A percentile compares a stretch with the other conserved stretches of the same genome.
Conservation (phyloP, 2,113 vertebrate genomes). For the Oxyruncus cristatus region DNA sequence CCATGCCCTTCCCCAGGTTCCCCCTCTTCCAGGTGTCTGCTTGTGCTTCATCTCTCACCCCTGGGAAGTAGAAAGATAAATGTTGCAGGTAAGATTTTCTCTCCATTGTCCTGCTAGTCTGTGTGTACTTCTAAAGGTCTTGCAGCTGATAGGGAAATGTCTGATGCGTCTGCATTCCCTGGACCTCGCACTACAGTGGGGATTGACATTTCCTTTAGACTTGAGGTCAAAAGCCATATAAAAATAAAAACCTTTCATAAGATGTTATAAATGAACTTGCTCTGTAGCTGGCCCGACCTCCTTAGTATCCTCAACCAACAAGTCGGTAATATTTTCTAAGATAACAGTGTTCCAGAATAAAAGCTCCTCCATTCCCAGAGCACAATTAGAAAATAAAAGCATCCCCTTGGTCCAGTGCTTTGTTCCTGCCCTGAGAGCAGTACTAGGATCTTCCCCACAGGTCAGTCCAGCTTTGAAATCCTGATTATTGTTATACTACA, state of each 20-base stretch:
- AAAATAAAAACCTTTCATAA: constrained; percentile 2
- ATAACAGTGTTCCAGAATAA: neutral
- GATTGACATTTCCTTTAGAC: neutral
- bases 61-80: neutral
- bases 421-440: neutral
- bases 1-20: neutral
- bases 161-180: neutral
- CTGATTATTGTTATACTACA: neutral
- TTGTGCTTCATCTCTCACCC: neutral
- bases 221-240: neutral
- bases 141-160: neutral
- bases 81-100: neutral
- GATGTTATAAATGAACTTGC: neutral
- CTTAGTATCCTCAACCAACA: neutral
- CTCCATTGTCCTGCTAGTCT: neutral
- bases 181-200: neutral
- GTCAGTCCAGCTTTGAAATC: neutral
- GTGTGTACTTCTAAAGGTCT: neutral
- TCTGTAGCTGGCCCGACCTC: neutral
- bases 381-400: neutral
- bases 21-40: neutral
- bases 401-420: neutral
- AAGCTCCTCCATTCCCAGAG: neutral
- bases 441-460: neutral
- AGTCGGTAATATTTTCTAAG: neutral